Evolutionary conservation across 2,113 vertebrate genomes (phyloP), one percentile per base, ranked within the genome.

Genomic region (Plecturocebus donacophilus): DNA sequence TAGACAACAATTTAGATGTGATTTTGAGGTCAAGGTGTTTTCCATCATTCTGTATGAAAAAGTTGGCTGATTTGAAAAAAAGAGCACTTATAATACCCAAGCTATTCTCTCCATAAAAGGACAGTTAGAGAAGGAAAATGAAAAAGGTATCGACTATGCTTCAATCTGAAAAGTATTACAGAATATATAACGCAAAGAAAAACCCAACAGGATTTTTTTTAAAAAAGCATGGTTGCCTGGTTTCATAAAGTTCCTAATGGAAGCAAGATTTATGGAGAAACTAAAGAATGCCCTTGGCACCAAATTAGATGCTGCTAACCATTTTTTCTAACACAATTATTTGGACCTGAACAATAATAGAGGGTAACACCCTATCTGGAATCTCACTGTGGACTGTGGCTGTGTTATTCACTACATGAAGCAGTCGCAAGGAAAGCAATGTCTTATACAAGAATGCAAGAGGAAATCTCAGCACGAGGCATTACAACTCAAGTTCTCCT

Each of bases 61-160:
- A 76, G 70, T 25, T 86, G 47, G 45, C 30, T 23, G 16, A 16
- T 38, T 8, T 9, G 30, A 27, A 82, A 58, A 11, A 23, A 87
- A 52, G 2, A 73, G 16, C 49, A 32, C 27, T 0, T 11, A 32
- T 8, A 42, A 47, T 13, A 9, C 0, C 3, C 11, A 35, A 45
- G 19, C 42, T 49, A 35, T 20, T 35, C 38, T 42, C 61, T n/a
- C 47, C 23, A 3, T 8, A 27, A 17, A 8, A 58, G 80, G 21
- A 20, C 1, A 12, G 10, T 49, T 49, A 25, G 52, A 70, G 21
- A 68, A 35, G 25, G 35, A 58, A 30, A 35, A 70, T 58, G 13
- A 56, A 75, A 38, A 42, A 27, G 23, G 7, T 35, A 25, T 8
- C 10, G 49, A 54, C 17, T 21, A 20, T 8, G 6, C 52, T 45